Evolutionary conservation across 2,888 invertebrate genomes (phyloP), one percentile per base, ranked within the genome.

Genomic region (Strigamia crassipes): DNA sequence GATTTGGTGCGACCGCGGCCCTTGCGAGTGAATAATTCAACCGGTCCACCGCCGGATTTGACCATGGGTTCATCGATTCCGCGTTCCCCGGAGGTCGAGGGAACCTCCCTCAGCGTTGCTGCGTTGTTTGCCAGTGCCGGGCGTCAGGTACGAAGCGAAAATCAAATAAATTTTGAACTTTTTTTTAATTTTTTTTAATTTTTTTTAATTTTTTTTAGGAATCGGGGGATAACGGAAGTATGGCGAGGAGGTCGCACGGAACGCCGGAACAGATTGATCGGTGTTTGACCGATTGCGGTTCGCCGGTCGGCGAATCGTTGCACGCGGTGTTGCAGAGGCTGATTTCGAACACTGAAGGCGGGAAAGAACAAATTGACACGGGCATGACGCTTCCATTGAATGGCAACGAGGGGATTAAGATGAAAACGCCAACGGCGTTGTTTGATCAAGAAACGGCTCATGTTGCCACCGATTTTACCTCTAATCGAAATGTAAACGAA

Each of bases 91-190:
- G 41, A 42, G 2, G 82, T 38, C 31, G 56, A 80, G n/a, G 51
- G 79, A 13, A 83, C 83, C 51, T 82, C 84, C 12, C 61, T 84
- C 34, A 84, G 83, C 38, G 51, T 85, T 8, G 84, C 83, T n/a
- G 83, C 82, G 66, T 51, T 85, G 46, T 85, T 85, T 83, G 85
- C 85, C 23, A 84, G 82, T 77, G 85, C 84, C 61, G 56, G 81
- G 23, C 81, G 61, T 3, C 38, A 78, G 27, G 38, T 34, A n/a
- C n/a, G n/a, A n/a, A n/a, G n/a, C 41, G 46, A 38, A 51, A 34
- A 34, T 5, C 6, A 34, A 34, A 6, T 46, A 80, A 31, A 38
- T 80, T 41, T 21, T 42, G 13, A 41, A 80, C 4, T 9, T 12
- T 38, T 23, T 6, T 21, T 21, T 80, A n/a, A 31, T 10, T 80